Base-by-base conservation (phyloP, 1,140 invertebrate species). In the Trialeurodes vaporariorum region DNA sequence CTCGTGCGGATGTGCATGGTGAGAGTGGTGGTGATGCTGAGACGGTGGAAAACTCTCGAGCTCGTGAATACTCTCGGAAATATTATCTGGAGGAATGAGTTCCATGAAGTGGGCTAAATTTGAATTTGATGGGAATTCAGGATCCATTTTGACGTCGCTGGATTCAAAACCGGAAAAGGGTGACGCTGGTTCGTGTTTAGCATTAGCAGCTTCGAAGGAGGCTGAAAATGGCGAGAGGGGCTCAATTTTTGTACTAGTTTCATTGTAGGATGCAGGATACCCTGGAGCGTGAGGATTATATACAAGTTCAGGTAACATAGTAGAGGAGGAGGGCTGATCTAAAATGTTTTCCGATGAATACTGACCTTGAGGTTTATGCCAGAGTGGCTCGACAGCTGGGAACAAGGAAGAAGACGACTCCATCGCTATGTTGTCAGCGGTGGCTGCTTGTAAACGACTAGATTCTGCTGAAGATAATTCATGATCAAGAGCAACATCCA, bases 251-350 rank as follows among this genome's bases (percentile, higher is more conserved):
- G 34, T 49, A 49, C 34, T 49, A 17, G 5, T 49, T 49, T 49
- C 34, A 49, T 49, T 17, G 34, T 49, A 49, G 34, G 34, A 49
- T 17, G 34, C 34, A 17, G 34, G 34, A 49, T 49, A 49, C 34
- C 5, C 34, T 9, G 34, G 17, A 49, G 60, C 25, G 60, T 61
- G 60, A 23, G 60, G 60, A 61, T 61, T 22, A 59, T 65, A 65
- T 23, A 65, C 22, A 21, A 65, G 34, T 2, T 65, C 64, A 2
- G 64, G 64, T 59, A 65, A 59, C 11, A 65, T 65, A 34, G 63
- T 24, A 59, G 11, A 5, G 2, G 9, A 11, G n/a, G 26, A 34
- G 11, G 64, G 59, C 11, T 49, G 34, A 17, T 49, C 17, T 49
- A 49, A 17, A 49, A 49, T 49, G 17, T 49, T 49, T 49, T 49